Base-by-base conservation (phyloP, 1,140 invertebrate species). In the Tetragonula clypearis region DNA sequence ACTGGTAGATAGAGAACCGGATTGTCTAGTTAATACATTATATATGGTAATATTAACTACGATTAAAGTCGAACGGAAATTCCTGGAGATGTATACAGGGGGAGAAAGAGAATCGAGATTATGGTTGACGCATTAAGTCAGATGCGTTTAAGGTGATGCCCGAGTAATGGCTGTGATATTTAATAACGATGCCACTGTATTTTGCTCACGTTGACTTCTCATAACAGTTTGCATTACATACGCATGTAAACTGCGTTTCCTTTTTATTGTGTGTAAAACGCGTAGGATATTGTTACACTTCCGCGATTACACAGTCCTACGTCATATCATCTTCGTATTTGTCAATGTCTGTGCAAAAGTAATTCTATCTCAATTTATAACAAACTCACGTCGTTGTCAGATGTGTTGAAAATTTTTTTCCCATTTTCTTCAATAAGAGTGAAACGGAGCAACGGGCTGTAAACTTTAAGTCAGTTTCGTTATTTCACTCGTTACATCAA, bases 31-130 rank as follows among this genome's bases (percentile, higher is more conserved):
- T 4, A 30, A 0, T 23, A 41, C 21, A 53, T 77, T 76, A n/a
- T 65, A n/a, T 56, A 86, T 56, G 80, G 55, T 83, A 58, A 72
- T 83, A 72, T 86, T 82, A 71, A 85, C 82, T 80, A 58, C 53
- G n/a, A 9, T 49, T 60, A 58, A 68, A 76, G 56, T 49, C 23
- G 72, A 76, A 72, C 73, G 73, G 85, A 86, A 82, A 83, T 86
- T 83, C 74, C 74, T 71, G 11, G 8, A 35, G 0, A 14, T 30
- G 55, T 62, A 41, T 71, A 82, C 19, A 56, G 19, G 35, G 15
- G 3, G 72, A 69, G 66, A 62, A 73, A 79, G 58, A 72, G 56
- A 49, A 72, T 56, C 2, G 26, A 73, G 68, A 72, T 84, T 79
- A 84, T 26, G 12, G n/a, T 55, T 71, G 76, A 17, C 56, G 26